Evolutionary conservation across 2,797 vertebrate species (phyloP).

Genomic region (Babyrousa celebensis): DNA sequence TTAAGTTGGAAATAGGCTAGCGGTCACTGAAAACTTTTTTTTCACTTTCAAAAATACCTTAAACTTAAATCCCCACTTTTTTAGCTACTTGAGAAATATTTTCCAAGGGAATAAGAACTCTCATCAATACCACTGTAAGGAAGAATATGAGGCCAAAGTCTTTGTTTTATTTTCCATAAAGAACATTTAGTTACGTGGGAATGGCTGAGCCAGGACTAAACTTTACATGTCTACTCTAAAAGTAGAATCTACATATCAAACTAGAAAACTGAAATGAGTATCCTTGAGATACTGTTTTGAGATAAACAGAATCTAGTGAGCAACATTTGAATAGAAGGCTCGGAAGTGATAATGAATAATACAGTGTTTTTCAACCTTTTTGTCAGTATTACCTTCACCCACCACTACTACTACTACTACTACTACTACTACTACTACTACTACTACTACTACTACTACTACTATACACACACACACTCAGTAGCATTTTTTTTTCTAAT

Average conservation of each 20-base stretch:
- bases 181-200: neutral
- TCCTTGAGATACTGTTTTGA: neutral
- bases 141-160: neutral
- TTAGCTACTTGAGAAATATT: conserved; percentile 55
- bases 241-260: conserved; percentile 3
- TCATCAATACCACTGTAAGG: neutral
- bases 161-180: neutral
- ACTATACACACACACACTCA: neutral
- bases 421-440: neutral
- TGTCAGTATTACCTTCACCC: neutral
- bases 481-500: neutral
- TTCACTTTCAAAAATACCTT: conserved; percentile 58
- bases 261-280: neutral
- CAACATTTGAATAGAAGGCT: neutral
- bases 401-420: neutral
- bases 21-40: neutral
- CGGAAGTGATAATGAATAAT: neutral
- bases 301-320: neutral
- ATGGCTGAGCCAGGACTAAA: neutral
- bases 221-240: neutral
- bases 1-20: conserved; percentile 61
- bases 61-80: conserved; percentile 51
- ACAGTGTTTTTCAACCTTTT: neutral
- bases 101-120: conserved; percentile 22
- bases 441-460: neutral